Conservation (phyloP, 2,113 vertebrate genomes). For the Dromiciops gliroides region DNA sequence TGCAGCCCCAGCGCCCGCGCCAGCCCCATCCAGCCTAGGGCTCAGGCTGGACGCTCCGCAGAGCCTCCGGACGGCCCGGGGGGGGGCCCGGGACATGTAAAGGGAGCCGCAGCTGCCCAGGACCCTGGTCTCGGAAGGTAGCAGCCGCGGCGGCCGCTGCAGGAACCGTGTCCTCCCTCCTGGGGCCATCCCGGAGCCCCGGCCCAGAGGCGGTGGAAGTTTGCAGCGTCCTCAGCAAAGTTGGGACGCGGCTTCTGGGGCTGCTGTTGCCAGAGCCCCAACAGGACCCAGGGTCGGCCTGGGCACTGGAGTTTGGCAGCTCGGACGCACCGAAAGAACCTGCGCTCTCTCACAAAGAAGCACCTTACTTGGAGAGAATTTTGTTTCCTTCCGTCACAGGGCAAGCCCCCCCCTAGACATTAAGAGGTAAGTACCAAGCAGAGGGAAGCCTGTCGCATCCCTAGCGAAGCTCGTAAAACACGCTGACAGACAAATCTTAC, state of each 20-base stretch:
- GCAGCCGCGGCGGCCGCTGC: constrained; percentile 60
- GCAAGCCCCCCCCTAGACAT: neutral
- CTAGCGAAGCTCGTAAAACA: neutral
- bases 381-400: neutral
- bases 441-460: neutral
- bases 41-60: neutral
- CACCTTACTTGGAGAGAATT: neutral
- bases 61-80: neutral
- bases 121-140: neutral
- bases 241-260: constrained; percentile 22
- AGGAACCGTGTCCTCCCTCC: constrained; percentile 27
- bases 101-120: neutral
- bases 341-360: neutral
- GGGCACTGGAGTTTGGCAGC: neutral
- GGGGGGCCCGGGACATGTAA: neutral
- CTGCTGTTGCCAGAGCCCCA: neutral
- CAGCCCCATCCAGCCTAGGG: neutral
- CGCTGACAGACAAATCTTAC: neutral
- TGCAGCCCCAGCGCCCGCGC: neutral
- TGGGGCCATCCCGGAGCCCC: neutral
- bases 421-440: neutral
- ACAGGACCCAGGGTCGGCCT: neutral
- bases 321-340: neutral
- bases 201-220: constrained; percentile 59
- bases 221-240: constrained; percentile 61